Percentiles rank a stretch among this genome's conserved stretches.
Evolutionary conservation across 2,888 invertebrate genomes (phyloP).

Genomic region (Laspeyria flexula): DNA sequence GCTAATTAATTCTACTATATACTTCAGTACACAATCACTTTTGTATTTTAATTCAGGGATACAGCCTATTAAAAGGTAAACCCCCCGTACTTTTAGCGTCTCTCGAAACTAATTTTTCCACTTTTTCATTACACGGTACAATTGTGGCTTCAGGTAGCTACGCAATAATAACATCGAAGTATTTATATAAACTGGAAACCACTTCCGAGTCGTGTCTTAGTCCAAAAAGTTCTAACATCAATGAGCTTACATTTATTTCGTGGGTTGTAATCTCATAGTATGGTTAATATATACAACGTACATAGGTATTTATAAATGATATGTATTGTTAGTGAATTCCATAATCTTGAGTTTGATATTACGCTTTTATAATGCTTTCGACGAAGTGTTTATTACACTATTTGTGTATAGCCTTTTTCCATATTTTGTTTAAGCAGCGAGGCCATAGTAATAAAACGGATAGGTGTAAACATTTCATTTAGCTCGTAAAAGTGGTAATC

Average conservation of each 20-base stretch:
- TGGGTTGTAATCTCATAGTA: constrained; percentile 4
- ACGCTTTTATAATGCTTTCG: not conserved
- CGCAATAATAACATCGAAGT: constrained; percentile 1
- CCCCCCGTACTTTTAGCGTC: not conserved
- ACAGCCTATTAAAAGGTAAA: not conserved
- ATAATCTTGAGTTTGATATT: not conserved
- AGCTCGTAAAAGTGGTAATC: not conserved
- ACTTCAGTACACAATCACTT: not conserved
- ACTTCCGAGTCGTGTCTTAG: not conserved
- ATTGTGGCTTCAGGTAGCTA: constrained; percentile 1
- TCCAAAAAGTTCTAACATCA: constrained; percentile 1
- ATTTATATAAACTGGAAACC: not conserved
- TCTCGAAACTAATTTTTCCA: not conserved
- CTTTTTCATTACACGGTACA: not conserved
- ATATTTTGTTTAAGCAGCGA: not conserved
- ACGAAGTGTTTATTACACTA: not conserved
- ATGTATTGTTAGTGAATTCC: too few relatives aligned
- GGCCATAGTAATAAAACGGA: not conserved
- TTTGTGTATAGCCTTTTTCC: not conserved
- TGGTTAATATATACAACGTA: too few relatives aligned
- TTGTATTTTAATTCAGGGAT: not conserved
- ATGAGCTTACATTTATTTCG: constrained; percentile 4
- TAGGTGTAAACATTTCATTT: constrained; percentile 1
- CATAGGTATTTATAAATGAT: too few relatives aligned
- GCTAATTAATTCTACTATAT: not conserved